Percentiles rank a stretch among this genome's conserved stretches.
These are phyloP conservation scores for Caretta caretta DNA, from an alignment of 2,113 vertebrate species.

Conservation along the genomic window DNA sequence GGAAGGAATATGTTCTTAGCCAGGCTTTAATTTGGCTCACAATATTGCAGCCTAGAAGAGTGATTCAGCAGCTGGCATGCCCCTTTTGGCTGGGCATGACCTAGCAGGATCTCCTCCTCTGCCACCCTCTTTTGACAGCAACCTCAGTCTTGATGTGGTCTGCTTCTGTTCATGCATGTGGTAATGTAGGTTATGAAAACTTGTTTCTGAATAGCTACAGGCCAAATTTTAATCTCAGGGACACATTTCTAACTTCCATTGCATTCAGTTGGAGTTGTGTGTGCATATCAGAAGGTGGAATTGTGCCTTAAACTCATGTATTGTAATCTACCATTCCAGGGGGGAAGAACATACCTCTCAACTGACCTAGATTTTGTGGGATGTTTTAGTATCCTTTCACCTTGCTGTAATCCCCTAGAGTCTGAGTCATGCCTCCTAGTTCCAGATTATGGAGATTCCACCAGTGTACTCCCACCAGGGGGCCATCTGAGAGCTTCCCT, in stretches of 20 bases:
- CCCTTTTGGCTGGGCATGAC: not conserved
- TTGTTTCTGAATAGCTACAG: not conserved
- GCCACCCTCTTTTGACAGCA: not conserved
- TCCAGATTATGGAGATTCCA: not conserved
- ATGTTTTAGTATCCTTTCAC: not conserved
- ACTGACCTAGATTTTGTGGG: not conserved
- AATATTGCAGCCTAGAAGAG: not conserved
- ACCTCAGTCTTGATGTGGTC: not conserved
- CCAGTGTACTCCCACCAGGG: too few relatives aligned
- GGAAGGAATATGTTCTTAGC: not conserved
- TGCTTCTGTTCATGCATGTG: not conserved
- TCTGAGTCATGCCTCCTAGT: rapidly evolving
- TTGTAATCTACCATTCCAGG: not conserved
- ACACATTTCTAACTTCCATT: not conserved
- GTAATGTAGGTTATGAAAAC: not conserved
- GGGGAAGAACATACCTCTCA: not conserved
- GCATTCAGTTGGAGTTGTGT: not conserved
- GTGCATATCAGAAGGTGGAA: not conserved
- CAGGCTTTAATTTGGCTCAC: not conserved
- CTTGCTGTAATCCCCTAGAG: not conserved
- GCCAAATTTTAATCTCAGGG: not conserved
- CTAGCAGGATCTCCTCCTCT: not conserved
- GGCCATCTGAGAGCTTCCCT: not conserved
- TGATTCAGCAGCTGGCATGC: not conserved
- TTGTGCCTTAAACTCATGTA: not conserved